Conservation (phyloP, 2,113 vertebrate species). For the Pygoscelis antarcticus region DNA sequence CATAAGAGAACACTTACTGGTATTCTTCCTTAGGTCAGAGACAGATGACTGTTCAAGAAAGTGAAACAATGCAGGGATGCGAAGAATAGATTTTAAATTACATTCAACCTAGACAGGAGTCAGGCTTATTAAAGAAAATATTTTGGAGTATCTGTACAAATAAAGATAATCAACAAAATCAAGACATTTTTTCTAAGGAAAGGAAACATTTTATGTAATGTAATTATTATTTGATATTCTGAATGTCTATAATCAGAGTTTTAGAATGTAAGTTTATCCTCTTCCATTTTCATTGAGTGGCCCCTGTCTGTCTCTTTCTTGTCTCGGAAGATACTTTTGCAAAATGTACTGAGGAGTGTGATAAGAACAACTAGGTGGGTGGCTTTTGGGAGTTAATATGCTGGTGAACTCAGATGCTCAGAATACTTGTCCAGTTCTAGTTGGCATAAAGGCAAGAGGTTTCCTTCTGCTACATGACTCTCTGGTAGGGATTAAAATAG, state of each 20-base stretch:
- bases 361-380: neutral
- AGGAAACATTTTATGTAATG: neutral
- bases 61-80: neutral
- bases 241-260: neutral
- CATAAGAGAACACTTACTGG: neutral
- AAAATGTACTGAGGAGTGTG: neutral
- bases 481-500: neutral
- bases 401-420: neutral
- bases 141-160: neutral
- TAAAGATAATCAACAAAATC: neutral
- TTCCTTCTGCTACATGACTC: neutral
- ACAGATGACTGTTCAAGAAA: neutral
- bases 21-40: neutral
- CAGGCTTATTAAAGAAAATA: neutral
- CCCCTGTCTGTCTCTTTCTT: neutral
- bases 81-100: neutral
- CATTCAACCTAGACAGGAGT: neutral
- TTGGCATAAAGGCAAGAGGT: neutral
- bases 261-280: neutral
- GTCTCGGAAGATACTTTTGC: neutral
- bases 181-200: neutral
- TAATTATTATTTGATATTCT: neutral
- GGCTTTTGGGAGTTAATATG: neutral
- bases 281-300: neutral
- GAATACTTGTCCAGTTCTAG: neutral